Base-by-base conservation (phyloP, 2,797 vertebrate species). In the Acanthiza pusilla region DNA sequence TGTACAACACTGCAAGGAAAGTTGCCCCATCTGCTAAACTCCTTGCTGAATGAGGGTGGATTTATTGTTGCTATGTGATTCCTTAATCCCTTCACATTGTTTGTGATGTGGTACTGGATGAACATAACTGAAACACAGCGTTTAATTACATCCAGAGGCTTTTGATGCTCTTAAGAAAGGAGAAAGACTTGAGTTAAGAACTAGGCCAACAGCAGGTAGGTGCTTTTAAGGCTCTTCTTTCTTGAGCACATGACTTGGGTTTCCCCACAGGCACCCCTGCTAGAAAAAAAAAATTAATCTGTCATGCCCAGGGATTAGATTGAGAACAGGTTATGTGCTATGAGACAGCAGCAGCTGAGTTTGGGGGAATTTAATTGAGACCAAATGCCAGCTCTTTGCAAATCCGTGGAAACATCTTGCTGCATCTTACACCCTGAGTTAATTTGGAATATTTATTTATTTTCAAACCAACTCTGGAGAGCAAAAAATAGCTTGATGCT, bases 81-180 rank as follows among this genome's bases (percentile, higher is more conserved):
- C 38, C 80, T 84, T 96, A 91, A 91, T 93, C 73, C 22, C 25
- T 79, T 80, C 0, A 0, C 34, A 81, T 63, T 91, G 34, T 95
- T 94, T 93, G 63, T 86, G 71, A 76, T 85, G 74, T 91, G 77
- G 40, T 54, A n/a, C 63, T 81, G 63, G 45, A 84, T 78, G 85
- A 93, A 66, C 57, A 30, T 57, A 92, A 86, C 79, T 86, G 79
- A 89, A 91, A 89, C 42, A 60, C 15, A 14, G 54, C 25, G 6
- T 71, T 85, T 94, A 91, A 94, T 92, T 92, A 88, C 42, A 65
- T 88, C 67, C 77, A 83, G 29, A 60, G 36, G 40, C 45, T 78
- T 94, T 92, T 94, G 76, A 76, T 88, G 79, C 51, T 94, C 47
- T 94, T 75, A 79, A 88, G 82, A 80, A 91, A 71, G 48, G 66